Conservation (phyloP, 2,888 invertebrate species). For the Marasmarcha lunaedactyla region DNA sequence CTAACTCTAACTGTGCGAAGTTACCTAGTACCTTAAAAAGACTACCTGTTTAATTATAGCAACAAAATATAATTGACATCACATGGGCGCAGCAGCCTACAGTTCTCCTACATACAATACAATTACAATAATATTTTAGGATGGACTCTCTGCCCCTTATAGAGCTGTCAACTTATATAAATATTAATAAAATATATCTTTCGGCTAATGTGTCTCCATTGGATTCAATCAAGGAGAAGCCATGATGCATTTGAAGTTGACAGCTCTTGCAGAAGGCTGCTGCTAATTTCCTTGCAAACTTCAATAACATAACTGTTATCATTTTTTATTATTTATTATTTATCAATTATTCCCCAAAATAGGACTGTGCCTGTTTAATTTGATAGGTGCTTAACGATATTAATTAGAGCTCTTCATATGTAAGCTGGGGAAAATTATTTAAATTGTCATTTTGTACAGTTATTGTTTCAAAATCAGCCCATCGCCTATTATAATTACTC, state of each 20-base stretch:
- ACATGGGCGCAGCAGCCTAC: constrained; percentile 15
- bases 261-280: neutral
- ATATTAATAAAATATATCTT: constrained; percentile 11
- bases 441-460: constrained; percentile 1
- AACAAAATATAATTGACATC: constrained; percentile 13
- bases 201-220: constrained; percentile 6
- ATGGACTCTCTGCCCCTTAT: neutral
- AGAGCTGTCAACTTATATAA: constrained; percentile 3
- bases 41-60: too few species aligned
- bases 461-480: constrained; percentile 1
- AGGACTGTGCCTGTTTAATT: constrained; percentile 12
- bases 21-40: too few species aligned
- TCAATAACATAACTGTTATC: constrained; percentile 1
- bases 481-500: constrained; percentile 3
- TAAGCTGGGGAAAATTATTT: constrained; percentile 2
- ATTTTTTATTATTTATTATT: neutral
- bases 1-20: too few species aligned
- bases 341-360: constrained; percentile 4
- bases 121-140: constrained; percentile 14
- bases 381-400: constrained; percentile 11
- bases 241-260: constrained; percentile 4
- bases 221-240: constrained; percentile 8
- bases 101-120: constrained; percentile 13
- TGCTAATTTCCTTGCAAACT: constrained; percentile 3
- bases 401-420: constrained; percentile 5